Base-by-base conservation (phyloP, 2,113 vertebrate species). In the Urocynchramus pylzowi region DNA sequence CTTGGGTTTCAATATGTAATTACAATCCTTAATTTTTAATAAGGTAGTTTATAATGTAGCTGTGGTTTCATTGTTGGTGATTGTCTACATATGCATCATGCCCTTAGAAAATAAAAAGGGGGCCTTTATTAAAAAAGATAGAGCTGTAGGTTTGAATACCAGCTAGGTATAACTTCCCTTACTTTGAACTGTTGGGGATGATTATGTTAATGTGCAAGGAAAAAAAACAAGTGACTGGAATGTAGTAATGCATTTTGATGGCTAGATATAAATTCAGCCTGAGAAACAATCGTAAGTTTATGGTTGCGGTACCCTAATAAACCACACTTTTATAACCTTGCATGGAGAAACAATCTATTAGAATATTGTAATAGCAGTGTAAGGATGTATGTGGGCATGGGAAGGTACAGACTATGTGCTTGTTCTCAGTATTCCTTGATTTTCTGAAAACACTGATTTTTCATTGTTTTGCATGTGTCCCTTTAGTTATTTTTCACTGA, bases 311-410 rank as follows among this genome's bases (percentile, higher is more conserved):
- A 85, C 35, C 71, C 47, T 93, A 92, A 95, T 96, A 94, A 96
- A 89, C 84, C 73, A 92, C 57, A 10, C 15, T 95, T 95, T 94
- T 95, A 93, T 93, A 94, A 89, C 76, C 90, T 71, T 83, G 41
- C 56, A 41, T 28, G 41, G 68, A 90, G 64, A 89, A 59, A 2
- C 75, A 73, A 54, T 90, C 45, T 82, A 45, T 79, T 76, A 47
- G 44, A 87, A 56, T 75, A 74, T 80, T 83, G 4, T 75, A 88
- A 92, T 69, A 79, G 31, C n/a, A 61, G 4, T 9, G 9, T 35
- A n/a, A 76, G 68, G 74, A 80, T 81, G 13, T 35, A 64, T 61
- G 59, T 59, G 39, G 52, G n/a, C 8, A 18, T n/a, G 30, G 18
- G 16, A 44, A 81, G 30, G 35, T 91, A 47, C 24, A 67, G 65